Evolutionary conservation across 2,113 vertebrate genomes (phyloP).

Genomic region (Drymodes brunneopygia): DNA sequence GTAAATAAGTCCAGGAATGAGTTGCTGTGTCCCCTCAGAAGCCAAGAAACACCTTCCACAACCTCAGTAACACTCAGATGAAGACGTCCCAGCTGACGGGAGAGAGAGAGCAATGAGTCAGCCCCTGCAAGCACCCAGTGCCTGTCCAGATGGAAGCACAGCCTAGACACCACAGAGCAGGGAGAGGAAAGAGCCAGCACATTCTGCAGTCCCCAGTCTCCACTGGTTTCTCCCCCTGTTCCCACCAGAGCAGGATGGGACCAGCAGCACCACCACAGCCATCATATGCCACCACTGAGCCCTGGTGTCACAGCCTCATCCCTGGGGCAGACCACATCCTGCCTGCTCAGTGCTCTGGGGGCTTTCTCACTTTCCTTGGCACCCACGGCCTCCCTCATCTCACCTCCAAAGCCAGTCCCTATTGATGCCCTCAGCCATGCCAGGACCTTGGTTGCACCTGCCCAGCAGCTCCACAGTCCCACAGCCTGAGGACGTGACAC

Average conservation of each 20-base stretch:
- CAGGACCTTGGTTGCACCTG: not conserved
- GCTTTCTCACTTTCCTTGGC: not conserved
- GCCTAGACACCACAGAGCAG: not conserved
- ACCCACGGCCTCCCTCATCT: not conserved
- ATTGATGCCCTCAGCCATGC: accelerated
- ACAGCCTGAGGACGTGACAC: not conserved
- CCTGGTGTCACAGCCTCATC: accelerated
- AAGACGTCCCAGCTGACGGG: not conserved
- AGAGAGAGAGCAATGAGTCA: not conserved
- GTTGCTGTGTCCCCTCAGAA: not conserved
- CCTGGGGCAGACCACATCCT: accelerated
- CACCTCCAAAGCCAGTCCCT: not conserved
- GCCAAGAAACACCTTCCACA: not conserved
- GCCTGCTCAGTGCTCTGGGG: not conserved
- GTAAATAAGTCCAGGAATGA: not conserved
- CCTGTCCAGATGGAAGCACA: not conserved
- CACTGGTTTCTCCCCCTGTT: not conserved
- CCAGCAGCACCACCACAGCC: not conserved
- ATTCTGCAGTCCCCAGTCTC: not conserved
- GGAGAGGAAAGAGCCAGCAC: accelerated
- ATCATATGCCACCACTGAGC: accelerated
- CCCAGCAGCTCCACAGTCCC: not conserved
- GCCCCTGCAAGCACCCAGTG: not conserved
- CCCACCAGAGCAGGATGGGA: accelerated
- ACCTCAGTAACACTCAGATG: not conserved